Conservation (phyloP, 2,888 invertebrate genomes). For the Tachina lurida region DNA sequence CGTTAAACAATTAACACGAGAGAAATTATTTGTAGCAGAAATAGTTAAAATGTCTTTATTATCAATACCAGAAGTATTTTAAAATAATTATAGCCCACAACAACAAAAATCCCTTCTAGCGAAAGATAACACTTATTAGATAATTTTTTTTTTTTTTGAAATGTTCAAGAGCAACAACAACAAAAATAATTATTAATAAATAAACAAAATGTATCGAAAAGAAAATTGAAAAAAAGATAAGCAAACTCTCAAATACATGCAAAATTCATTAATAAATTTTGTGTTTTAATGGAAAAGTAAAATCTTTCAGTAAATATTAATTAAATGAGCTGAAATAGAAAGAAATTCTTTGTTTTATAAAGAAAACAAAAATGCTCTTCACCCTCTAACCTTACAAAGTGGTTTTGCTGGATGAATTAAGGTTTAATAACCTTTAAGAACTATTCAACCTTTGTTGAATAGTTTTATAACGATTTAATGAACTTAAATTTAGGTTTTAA, state of each 20-base stretch:
- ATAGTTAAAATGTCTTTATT: constrained; percentile 9
- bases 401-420: too few species aligned
- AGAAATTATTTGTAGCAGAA: background rate
- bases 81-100: constrained; percentile 24
- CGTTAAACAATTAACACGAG: constrained; percentile 27
- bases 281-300: too few species aligned
- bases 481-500: too few species aligned
- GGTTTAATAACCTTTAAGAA: too few species aligned
- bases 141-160: background rate
- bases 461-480: too few species aligned
- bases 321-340: too few species aligned
- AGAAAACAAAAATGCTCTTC: too few species aligned
- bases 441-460: too few species aligned
- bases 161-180: background rate
- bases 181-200: background rate
- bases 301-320: too few species aligned
- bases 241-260: background rate
- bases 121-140: constrained; percentile 25
- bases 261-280: background rate
- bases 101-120: background rate
- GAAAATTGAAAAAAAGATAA: background rate
- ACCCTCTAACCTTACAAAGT: too few species aligned
- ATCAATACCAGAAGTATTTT: constrained; percentile 41
- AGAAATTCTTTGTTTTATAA: too few species aligned
- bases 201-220: constrained; percentile 28